Evolutionary conservation across 2,888 invertebrate species (phyloP).

Genomic region (Drosophila phalerata): DNA sequence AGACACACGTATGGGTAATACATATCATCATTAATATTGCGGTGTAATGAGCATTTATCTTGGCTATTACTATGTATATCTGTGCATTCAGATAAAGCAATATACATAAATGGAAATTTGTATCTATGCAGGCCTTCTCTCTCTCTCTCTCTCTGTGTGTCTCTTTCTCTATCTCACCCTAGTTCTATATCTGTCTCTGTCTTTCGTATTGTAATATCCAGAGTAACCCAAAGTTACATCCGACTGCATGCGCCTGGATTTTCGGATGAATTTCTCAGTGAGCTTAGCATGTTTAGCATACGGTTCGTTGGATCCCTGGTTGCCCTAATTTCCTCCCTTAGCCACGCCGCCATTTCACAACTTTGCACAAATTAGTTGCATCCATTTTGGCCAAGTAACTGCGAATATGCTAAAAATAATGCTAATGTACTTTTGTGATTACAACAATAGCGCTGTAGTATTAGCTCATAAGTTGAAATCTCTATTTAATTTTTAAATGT

Average conservation of each 20-base stretch:
- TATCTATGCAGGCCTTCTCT: slow-evolving; percentile 40
- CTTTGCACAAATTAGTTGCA: slow-evolving; percentile 55
- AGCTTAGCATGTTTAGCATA: slow-evolving; percentile 55
- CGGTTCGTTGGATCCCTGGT: slow-evolving; percentile 30
- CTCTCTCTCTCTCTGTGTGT: background rate
- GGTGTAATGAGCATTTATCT: slow-evolving; percentile 71
- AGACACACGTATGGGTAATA: slow-evolving; percentile 23
- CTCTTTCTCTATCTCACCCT: background rate
- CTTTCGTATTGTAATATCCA: slow-evolving; percentile 5
- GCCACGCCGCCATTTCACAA: slow-evolving; percentile 17
- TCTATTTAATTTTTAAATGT: background rate
- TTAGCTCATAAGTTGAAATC: slow-evolving; percentile 4
- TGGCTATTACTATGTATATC: slow-evolving; percentile 48
- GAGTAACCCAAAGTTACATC: slow-evolving; percentile 48
- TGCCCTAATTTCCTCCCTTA: slow-evolving; percentile 29
- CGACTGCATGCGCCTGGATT: slow-evolving; percentile 55
- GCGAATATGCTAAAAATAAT: slow-evolving; percentile 26
- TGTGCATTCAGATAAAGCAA: slow-evolving; percentile 47
- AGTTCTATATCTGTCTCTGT: background rate
- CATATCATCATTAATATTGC: slow-evolving; percentile 72
- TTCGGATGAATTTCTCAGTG: slow-evolving; percentile 49
- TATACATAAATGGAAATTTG: slow-evolving; percentile 51
- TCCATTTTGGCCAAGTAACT: slow-evolving; percentile 40
- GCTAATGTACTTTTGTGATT: slow-evolving; percentile 23
- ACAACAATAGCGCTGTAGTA: background rate